These are phyloP conservation scores for Lepetodrilus schrolli DNA, from an alignment of 2,888 invertebrate genomes.

Conservation along the genomic window DNA sequence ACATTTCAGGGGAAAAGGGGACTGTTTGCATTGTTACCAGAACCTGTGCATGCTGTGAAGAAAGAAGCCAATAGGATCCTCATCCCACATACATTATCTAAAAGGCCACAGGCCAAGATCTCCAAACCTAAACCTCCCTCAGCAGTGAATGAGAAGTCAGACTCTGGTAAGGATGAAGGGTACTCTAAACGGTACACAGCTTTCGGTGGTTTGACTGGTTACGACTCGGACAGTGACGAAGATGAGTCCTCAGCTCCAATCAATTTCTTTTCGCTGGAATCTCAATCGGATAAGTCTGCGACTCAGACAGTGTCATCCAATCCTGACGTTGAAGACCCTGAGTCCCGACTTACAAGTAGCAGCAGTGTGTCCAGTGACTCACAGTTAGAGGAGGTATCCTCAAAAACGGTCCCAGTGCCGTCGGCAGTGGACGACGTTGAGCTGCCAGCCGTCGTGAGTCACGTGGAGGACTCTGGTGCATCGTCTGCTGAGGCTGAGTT, in stretches of 20 bases:
- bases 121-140: not conserved
- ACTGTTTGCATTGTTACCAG: conserved; percentile 61
- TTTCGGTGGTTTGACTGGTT: conserved; percentile 43
- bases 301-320: conserved; percentile 1
- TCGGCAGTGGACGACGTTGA: conserved; percentile 17
- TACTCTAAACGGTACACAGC: conserved; percentile 27
- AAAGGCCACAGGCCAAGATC: conserved; percentile 33
- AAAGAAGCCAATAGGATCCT: conserved; percentile 65
- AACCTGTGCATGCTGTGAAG: conserved; percentile 59
- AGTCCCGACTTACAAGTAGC: not conserved
- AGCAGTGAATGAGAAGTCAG: not conserved
- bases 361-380: not conserved
- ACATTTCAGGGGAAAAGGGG: conserved; percentile 60
- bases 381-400: not conserved
- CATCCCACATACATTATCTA: conserved; percentile 57
- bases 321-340: not conserved
- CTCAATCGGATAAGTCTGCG: not conserved
- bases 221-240: conserved; percentile 63
- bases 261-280: conserved; percentile 56
- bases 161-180: conserved; percentile 29
- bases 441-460: not conserved
- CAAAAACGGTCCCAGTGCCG: not conserved
- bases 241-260: conserved; percentile 44
- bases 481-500: not conserved
- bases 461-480: too few relatives aligned